These are phyloP conservation scores for Drosophila novamexicana DNA, from an alignment of 1,140 invertebrate species.

Conservation along the genomic window DNA sequence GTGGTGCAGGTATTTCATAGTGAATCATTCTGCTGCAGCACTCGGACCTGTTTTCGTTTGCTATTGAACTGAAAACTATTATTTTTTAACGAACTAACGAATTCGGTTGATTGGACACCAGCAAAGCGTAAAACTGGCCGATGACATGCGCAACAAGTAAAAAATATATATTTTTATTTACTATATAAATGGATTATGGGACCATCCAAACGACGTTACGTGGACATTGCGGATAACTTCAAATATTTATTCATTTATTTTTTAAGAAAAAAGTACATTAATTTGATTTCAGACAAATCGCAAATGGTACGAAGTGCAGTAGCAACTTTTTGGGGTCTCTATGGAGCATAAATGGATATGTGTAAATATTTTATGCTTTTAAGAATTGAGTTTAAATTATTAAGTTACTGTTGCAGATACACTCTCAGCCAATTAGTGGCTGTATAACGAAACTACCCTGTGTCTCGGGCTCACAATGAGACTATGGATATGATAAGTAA, in stretches of 20 bases:
- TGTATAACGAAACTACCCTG: no score
- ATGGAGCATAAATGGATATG: slow-evolving; percentile 26
- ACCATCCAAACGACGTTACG: slow-evolving; percentile 7
- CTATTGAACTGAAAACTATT: slow-evolving; percentile 58
- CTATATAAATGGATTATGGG: slow-evolving; percentile 66
- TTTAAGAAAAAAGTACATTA: slow-evolving; percentile 35
- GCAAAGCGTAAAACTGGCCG: slow-evolving; percentile 50
- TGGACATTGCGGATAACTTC: slow-evolving; percentile 26
- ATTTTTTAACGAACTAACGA: slow-evolving; percentile 79
- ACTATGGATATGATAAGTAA: no score
- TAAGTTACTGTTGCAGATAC: background rate
- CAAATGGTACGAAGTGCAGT: background rate
- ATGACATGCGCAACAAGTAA: slow-evolving; percentile 26
- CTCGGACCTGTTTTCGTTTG: slow-evolving; percentile 34
- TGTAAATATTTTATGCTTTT: slow-evolving; percentile 53
- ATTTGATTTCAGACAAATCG: slow-evolving; percentile 46
- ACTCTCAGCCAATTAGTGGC: background rate
- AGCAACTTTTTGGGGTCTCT: background rate
- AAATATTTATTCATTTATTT: slow-evolving; percentile 51
- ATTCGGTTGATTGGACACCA: slow-evolving; percentile 73
- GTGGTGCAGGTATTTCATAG: background rate
- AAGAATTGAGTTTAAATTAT: slow-evolving; percentile 6
- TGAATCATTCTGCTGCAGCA: background rate
- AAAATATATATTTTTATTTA: slow-evolving; percentile 57
- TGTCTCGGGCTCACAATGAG: no score